Conservation (phyloP, 1,140 invertebrate genomes). For the Aphelinus atriplicis region DNA sequence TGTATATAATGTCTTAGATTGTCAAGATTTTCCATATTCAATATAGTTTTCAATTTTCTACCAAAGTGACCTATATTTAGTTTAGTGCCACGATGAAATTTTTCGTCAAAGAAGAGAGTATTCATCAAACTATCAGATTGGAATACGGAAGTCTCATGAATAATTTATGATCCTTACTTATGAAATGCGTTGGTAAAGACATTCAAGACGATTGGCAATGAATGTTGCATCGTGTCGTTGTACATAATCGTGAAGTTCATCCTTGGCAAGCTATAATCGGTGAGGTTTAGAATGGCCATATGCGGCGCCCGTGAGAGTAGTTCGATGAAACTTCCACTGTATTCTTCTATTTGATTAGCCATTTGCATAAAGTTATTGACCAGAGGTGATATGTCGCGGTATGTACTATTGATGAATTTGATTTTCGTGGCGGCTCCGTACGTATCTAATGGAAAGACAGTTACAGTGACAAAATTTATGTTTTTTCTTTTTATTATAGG, state of each 20-base stretch:
- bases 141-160: too few relatives aligned
- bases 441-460: conserved; percentile 47
- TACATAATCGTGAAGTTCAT: conserved; percentile 74
- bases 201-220: conserved; percentile 80
- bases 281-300: conserved; percentile 74
- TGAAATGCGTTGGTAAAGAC: conserved; percentile 78
- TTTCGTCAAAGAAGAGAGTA: too few relatives aligned
- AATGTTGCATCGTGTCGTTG: conserved; percentile 83
- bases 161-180: conserved; percentile 62
- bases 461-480: too few relatives aligned
- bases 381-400: conserved; percentile 54
- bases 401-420: conserved; percentile 56
- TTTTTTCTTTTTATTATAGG: too few relatives aligned
- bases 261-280: conserved; percentile 64
- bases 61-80: too few relatives aligned
- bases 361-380: conserved; percentile 56
- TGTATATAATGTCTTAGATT: too few relatives aligned
- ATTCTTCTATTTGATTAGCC: conserved; percentile 67
- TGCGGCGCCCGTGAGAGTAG: conserved; percentile 71
- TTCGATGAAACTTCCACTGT: conserved; percentile 73
- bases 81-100: too few relatives aligned
- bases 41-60: too few relatives aligned
- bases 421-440: conserved; percentile 55
- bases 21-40: too few relatives aligned
- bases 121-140: too few relatives aligned